phyloP scores from a whole-genome alignment of 2,888 invertebrate genomes.

The Diarsia brunnea region DNA sequence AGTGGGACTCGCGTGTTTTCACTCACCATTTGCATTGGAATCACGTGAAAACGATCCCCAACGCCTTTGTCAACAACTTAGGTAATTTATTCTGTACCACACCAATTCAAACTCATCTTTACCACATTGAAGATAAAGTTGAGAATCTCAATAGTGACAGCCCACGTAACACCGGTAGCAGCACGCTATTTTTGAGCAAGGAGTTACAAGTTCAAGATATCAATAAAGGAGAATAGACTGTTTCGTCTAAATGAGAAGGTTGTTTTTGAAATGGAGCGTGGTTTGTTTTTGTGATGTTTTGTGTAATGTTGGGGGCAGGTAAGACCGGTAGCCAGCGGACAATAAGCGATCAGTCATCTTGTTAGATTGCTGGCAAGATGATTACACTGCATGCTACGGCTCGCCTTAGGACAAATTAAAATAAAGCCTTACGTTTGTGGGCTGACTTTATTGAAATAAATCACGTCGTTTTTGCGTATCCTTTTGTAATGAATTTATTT shows the following conservation, averaged over 20 bases:
- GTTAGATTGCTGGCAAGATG: slow-evolving; percentile 84
- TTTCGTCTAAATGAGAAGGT: slow-evolving; percentile 56
- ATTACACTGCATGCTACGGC: slow-evolving; percentile 76
- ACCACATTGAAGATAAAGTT: slow-evolving; percentile 41
- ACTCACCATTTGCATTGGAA: slow-evolving; percentile 70
- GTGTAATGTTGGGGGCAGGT: slow-evolving; percentile 65
- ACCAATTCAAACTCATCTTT: slow-evolving; percentile 53
- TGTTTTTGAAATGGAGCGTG: slow-evolving; percentile 59
- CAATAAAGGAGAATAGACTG: slow-evolving; percentile 54
- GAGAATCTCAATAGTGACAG: slow-evolving; percentile 37
- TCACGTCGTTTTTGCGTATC: slow-evolving; percentile 58
- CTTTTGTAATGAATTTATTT: slow-evolving; percentile 65
- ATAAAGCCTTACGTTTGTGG: slow-evolving; percentile 70
- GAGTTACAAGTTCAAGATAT: slow-evolving; percentile 49
- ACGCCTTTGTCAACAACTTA: slow-evolving; percentile 66
- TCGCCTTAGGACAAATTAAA: slow-evolving; percentile 82
- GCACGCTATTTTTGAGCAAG: slow-evolving; percentile 45
- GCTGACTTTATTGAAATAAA: slow-evolving; percentile 64
- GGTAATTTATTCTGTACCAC: slow-evolving; percentile 57
- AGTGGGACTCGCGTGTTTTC: slow-evolving; percentile 66
- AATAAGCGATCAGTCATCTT: slow-evolving; percentile 89
- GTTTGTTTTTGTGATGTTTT: slow-evolving; percentile 69
- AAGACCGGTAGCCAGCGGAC: slow-evolving; percentile 88
- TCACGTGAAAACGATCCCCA: slow-evolving; percentile 69
- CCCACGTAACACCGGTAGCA: slow-evolving; percentile 69